Percentiles rank a stretch among this genome's conserved stretches.
These are phyloP conservation scores for Dasyornis broadbenti DNA, from an alignment of 2,113 vertebrate species.

Conservation along the genomic window DNA sequence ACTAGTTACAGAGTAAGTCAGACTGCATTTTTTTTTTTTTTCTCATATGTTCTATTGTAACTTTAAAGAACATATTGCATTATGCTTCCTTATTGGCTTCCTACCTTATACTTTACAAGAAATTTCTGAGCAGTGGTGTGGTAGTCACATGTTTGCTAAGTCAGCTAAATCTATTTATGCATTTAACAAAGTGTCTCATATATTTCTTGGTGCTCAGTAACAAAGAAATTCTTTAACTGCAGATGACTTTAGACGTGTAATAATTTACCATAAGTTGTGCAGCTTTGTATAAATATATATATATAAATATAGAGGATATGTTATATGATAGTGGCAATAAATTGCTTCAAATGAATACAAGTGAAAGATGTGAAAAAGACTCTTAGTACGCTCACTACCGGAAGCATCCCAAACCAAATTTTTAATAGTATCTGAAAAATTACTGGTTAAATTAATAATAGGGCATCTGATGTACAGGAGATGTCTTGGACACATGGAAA, in stretches of 20 bases:
- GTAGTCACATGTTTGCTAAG: constrained; percentile 27
- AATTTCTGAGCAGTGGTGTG: constrained; percentile 12
- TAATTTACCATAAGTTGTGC: neutral
- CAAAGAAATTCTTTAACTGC: neutral
- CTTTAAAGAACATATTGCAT: constrained; percentile 21
- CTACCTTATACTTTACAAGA: constrained; percentile 32
- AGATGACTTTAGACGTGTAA: neutral
- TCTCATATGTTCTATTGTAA: constrained; percentile 11
- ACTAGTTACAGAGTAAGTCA: constrained; percentile 34
- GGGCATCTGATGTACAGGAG: neutral
- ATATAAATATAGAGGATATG: neutral
- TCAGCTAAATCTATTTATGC: constrained; percentile 43
- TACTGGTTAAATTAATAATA: neutral
- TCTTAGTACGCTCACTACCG: neutral
- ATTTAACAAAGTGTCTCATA: neutral
- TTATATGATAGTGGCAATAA: neutral
- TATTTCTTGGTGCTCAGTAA: neutral
- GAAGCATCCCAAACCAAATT: neutral
- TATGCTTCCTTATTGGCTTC: constrained; percentile 54
- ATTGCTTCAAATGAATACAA: neutral
- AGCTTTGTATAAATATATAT: neutral
- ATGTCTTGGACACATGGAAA: neutral
- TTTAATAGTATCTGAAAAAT: neutral
- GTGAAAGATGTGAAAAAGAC: neutral
- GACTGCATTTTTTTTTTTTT: neutral